phyloP scores from a whole-genome alignment of 1,140 invertebrate species.

The Plectrocnemia conspersa region DNA sequence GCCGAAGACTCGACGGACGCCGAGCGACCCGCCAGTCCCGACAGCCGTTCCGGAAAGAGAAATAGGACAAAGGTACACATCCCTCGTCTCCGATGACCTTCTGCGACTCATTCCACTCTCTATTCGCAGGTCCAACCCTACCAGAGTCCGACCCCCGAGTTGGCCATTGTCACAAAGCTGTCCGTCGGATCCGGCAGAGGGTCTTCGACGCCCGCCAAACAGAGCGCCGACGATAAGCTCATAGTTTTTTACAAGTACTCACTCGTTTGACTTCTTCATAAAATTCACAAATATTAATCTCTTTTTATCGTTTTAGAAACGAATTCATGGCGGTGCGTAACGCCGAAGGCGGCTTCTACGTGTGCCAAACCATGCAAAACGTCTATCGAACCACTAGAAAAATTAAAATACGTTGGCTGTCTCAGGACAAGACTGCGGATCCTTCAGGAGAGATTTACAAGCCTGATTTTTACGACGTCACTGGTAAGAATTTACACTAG shows the following conservation, averaged over 20 bases:
- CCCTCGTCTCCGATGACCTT: background rate
- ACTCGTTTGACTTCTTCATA: conserved; percentile 14
- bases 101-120: background rate
- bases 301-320: conserved; percentile 57
- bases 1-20: conserved; percentile 35
- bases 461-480: conserved; percentile 84
- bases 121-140: conserved; percentile 66
- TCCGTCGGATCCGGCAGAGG: conserved; percentile 56
- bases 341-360: conserved; percentile 81
- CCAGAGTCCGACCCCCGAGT: conserved; percentile 73
- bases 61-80: conserved; percentile 47
- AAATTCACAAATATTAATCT: conserved; percentile 20
- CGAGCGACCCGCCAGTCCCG: conserved; percentile 40
- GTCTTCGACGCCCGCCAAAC: conserved; percentile 50
- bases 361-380: conserved; percentile 88
- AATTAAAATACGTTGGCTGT: conserved; percentile 86
- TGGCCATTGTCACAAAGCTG: conserved; percentile 67
- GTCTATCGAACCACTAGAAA: conserved; percentile 76
- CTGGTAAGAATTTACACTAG: conserved; percentile 54
- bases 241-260: conserved; percentile 75
- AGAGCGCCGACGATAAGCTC: conserved; percentile 69
- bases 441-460: conserved; percentile 71
- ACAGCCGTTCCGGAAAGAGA: conserved; percentile 44
- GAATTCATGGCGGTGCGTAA: conserved; percentile 89
- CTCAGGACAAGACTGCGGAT: conserved; percentile 62